Percentiles rank a stretch among this genome's conserved stretches.
phyloP scores from a whole-genome alignment of 2,888 invertebrate species.

The Leptopilina myrica region DNA sequence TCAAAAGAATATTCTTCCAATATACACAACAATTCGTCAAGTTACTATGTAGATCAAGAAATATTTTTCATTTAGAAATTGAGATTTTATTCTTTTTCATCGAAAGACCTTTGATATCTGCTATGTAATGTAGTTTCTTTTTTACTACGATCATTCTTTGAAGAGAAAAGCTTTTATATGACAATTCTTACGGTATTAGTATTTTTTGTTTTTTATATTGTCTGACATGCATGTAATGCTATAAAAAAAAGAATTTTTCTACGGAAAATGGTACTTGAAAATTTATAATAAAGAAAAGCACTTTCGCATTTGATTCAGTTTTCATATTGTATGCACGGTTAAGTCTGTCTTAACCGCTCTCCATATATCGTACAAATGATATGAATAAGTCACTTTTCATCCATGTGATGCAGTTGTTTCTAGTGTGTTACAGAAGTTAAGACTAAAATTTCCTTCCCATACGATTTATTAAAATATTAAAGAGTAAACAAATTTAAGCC shows the following conservation, averaged over 20 bases:
- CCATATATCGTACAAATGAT: background rate
- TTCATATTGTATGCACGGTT: background rate
- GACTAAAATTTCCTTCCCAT: background rate
- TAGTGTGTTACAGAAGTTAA: background rate
- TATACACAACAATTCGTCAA: background rate
- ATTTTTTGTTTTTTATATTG: background rate
- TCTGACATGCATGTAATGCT: background rate
- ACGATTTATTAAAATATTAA: too few relatives aligned
- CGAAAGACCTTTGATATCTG: background rate
- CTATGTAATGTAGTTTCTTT: background rate
- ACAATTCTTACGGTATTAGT: background rate
- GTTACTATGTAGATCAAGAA: background rate
- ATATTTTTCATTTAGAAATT: background rate
- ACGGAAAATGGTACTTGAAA: slow-evolving; percentile 7
- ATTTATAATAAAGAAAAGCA: slow-evolving; percentile 25
- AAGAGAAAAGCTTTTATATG: background rate
- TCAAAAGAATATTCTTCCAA: too few relatives aligned
- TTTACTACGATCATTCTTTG: slow-evolving; percentile 25
- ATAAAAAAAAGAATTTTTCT: background rate
- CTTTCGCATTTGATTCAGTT: background rate
- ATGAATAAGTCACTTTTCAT: background rate
- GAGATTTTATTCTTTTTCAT: slow-evolving; percentile 1
- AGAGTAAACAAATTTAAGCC: too few relatives aligned
- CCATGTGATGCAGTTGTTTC: background rate
- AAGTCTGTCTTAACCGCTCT: background rate